Percentiles rank a stretch among this genome's conserved stretches.
Evolutionary conservation across 2,797 vertebrate species (phyloP).

Genomic region (Myotis pilosus): DNA sequence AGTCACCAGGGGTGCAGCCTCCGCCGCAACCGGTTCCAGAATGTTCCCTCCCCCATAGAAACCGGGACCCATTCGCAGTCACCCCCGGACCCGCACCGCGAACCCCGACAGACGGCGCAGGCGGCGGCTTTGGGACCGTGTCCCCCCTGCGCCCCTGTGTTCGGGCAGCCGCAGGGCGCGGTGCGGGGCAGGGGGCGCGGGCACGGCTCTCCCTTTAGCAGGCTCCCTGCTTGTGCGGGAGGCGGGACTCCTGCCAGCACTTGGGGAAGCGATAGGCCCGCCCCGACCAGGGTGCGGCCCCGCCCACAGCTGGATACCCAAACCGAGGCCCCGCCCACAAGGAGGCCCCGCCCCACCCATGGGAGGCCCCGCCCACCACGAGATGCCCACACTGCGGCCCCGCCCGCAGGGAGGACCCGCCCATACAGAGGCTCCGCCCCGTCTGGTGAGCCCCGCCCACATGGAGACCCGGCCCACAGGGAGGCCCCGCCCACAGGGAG

Average conservation of each 20-base stretch:
- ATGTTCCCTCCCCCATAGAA: not conserved
- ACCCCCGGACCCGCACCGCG: not conserved
- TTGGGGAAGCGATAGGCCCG: not conserved
- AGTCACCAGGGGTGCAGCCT: not conserved
- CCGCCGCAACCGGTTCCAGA: not conserved
- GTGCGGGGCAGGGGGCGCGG: no score
- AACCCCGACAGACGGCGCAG: no score
- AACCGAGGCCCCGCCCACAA: no score
- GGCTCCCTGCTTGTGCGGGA: not conserved
- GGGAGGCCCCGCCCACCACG: no score
- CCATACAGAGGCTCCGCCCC: no score
- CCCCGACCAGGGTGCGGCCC: not conserved
- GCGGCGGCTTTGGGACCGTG: not conserved
- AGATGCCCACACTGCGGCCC: no score
- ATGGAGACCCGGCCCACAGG: not conserved
- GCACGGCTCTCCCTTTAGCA: not conserved
- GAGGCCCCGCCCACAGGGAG: no score
- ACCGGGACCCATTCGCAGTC: accelerated
- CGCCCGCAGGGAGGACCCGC: no score
- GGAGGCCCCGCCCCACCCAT: no score
- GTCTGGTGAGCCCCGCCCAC: no score
- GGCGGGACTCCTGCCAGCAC: not conserved
- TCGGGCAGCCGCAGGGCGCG: not conserved
- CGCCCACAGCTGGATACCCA: no score
- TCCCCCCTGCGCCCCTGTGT: no score